phyloP scores from a whole-genome alignment of 2,797 vertebrate genomes.

The Enteromius viviparus region DNA sequence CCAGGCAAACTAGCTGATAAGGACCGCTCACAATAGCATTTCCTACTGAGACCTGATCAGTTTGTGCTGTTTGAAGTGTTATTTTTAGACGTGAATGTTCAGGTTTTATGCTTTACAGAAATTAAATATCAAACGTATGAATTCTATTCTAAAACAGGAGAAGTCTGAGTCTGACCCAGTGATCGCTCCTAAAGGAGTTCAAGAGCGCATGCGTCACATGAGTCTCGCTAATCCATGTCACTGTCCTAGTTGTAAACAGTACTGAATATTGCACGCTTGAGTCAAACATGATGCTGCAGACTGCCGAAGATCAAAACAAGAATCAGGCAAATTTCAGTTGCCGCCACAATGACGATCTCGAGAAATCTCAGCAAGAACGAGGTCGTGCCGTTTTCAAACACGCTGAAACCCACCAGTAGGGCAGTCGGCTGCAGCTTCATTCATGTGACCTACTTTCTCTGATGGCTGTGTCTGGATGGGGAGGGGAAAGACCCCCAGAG shows the following conservation, averaged over 20 bases:
- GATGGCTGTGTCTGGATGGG: conserved; percentile 57
- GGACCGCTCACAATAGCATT: conserved; percentile 28
- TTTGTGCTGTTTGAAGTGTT: conserved; percentile 38
- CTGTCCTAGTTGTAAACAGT: conserved; percentile 53
- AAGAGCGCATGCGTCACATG: conserved; percentile 53
- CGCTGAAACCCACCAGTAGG: conserved; percentile 53
- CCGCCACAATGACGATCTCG: conserved; percentile 38
- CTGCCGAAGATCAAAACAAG: neutral
- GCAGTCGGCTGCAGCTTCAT: conserved; percentile 67
- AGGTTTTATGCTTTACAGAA: neutral
- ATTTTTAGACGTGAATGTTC: conserved; percentile 1
- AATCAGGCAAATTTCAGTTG: conserved; percentile 43
- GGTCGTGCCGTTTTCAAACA: conserved; percentile 43
- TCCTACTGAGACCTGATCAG: conserved; percentile 39
- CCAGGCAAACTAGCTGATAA: conserved; percentile 42
- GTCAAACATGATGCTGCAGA: conserved; percentile 17
- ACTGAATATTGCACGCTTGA: neutral
- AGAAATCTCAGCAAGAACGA: conserved; percentile 55
- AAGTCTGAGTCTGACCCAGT: conserved; percentile 63
- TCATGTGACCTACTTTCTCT: conserved; percentile 79
- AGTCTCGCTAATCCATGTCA: conserved; percentile 67
- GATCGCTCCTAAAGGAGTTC: conserved; percentile 62
- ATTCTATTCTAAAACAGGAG: neutral
- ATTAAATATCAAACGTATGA: neutral
- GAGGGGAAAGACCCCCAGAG: conserved; percentile 68